A percentile compares a stretch with the other conserved stretches of the same genome.
phyloP scores from a whole-genome alignment of 2,888 invertebrate species.

The Miltochrista miniata region DNA sequence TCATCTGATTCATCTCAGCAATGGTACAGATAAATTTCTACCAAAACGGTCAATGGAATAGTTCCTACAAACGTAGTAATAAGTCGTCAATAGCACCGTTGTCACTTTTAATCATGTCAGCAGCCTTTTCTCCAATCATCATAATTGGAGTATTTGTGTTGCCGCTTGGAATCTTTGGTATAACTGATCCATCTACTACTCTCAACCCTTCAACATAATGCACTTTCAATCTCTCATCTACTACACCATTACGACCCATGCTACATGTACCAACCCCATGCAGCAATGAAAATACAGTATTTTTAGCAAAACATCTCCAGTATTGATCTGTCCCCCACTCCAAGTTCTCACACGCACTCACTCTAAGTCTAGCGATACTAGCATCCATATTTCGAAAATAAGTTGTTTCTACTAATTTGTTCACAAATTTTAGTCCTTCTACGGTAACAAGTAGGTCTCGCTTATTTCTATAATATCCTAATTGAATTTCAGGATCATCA shows the following conservation, averaged over 20 bases:
- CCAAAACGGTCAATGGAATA: no score
- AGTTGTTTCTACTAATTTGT: constrained; percentile 50
- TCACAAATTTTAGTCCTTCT: constrained; percentile 58
- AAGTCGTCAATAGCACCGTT: constrained; percentile 12
- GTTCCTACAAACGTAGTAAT: no score
- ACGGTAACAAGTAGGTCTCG: constrained; percentile 48
- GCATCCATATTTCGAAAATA: constrained; percentile 53
- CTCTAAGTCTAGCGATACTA: constrained; percentile 47
- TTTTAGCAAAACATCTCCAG: constrained; percentile 85
- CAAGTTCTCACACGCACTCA: constrained; percentile 79
- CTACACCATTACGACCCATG: constrained; percentile 67
- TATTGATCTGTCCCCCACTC: constrained; percentile 82
- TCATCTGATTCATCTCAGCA: no score
- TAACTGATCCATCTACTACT: constrained; percentile 68
- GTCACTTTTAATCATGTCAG: constrained; percentile 70
- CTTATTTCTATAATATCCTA: constrained; percentile 58
- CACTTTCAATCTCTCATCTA: constrained; percentile 62
- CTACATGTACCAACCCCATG: constrained; percentile 82
- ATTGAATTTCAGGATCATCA: constrained; percentile 60
- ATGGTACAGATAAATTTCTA: no score
- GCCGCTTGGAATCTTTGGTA: constrained; percentile 66
- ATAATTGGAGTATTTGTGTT: constrained; percentile 71
- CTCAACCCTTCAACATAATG: constrained; percentile 56
- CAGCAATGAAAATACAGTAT: constrained; percentile 82
- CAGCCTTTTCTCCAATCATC: constrained; percentile 74